Percentiles rank a stretch among this genome's conserved stretches.
Evolutionary conservation across 2,888 invertebrate genomes (phyloP).

Genomic region (Standfussiana lucernea): DNA sequence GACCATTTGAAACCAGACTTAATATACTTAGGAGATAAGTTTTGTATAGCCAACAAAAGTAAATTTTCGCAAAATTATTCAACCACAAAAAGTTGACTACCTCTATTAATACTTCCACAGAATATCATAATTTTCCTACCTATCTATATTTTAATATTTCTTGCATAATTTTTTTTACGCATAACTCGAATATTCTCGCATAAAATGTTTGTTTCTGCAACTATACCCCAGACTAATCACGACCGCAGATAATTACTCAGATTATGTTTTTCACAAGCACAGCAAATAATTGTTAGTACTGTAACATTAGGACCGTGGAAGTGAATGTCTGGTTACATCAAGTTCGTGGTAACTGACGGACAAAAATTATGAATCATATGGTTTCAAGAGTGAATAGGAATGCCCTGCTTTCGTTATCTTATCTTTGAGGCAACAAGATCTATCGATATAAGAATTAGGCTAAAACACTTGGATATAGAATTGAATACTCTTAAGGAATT

Average conservation of each 20-base stretch:
- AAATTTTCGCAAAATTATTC: not conserved
- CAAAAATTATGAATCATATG: slow-evolving; percentile 31
- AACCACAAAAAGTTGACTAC: not conserved
- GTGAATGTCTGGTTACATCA: slow-evolving; percentile 26
- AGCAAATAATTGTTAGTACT: slow-evolving; percentile 81
- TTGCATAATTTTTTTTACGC: not conserved
- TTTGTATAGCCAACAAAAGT: slow-evolving; percentile 54
- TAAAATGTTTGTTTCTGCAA: slow-evolving; percentile 4
- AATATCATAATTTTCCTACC: not conserved
- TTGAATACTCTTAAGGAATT: not conserved
- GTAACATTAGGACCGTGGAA: slow-evolving; percentile 70
- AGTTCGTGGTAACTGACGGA: slow-evolving; percentile 11
- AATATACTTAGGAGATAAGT: slow-evolving; percentile 59
- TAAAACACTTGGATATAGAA: not conserved
- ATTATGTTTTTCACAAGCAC: slow-evolving; percentile 76
- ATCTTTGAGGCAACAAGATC: slow-evolving; percentile 12
- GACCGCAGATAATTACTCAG: slow-evolving; percentile 77
- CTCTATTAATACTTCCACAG: not conserved
- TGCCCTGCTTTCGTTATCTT: not conserved
- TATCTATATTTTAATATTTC: not conserved
- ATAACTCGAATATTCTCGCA: slow-evolving; percentile 18
- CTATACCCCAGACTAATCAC: slow-evolving; percentile 71
- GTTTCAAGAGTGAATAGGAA: not conserved
- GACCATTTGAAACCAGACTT: slow-evolving; percentile 76
- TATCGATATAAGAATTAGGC: not conserved